Evolutionary conservation across 2,797 vertebrate species (phyloP), one percentile per base, ranked within the genome.

Genomic region (Helarctos malayanus): DNA sequence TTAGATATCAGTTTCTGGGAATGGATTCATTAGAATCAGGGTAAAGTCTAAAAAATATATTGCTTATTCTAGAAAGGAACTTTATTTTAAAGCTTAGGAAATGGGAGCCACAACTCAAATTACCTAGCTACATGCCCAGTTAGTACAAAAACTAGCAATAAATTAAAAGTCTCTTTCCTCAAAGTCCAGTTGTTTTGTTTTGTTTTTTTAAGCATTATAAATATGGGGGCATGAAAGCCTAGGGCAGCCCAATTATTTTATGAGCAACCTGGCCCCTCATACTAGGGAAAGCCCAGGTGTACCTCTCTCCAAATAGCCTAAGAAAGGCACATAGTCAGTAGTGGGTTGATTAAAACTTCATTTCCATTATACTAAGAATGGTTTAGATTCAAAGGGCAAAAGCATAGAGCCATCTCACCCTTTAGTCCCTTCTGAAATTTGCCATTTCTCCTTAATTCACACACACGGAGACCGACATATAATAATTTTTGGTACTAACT

Each of bases 11-110:
- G 16, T 38, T 92, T 88, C 45, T 78, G 89, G 19, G 25, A 88
- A 69, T 61, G 49, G 27, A 45, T 69, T 54, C 7, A 15, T 71
- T 91, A 93, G 25, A 91, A 69, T 27, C 29, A 8, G 2, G 12
- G 16, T 38, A 84, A 80, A 92, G 54, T 2, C n/a, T 57, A 96
- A 81, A 85, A 79, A 59, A 91, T 91, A 82, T 54, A 57, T 41
- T 76, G 10, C 14, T 81, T 87, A 76, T 54, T 19, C 4, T 68
- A 23, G 38, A 96, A 95, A 89, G 13, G 6, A 93, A 80, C 13
- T 89, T 65, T 81, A 75, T 61, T 35, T 89, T 83, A 63, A 96
- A 89, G 35, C 63, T 94, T 52, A 82, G 63, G 10, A 94, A 88
- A 85, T 3, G n/a, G n/a, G n/a, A 38, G n/a, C 9, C 29, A 75